Conservation (phyloP, 2,797 vertebrate genomes). For the Chelon labrosus region DNA sequence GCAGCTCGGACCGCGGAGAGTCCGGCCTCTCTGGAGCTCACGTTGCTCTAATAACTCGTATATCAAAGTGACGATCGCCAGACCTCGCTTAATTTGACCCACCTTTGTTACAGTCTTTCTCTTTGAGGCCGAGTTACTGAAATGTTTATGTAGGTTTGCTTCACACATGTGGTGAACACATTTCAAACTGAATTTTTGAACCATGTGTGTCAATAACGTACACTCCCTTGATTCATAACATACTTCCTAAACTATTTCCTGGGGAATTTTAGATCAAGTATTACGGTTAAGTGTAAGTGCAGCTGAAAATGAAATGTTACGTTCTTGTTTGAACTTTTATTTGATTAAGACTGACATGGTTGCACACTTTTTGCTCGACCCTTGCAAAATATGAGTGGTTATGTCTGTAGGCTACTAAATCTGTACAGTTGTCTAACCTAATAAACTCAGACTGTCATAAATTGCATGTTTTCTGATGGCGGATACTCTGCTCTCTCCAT, state of each 20-base stretch:
- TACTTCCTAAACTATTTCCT: background rate
- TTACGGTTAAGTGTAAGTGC: background rate
- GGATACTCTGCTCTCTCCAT: slow-evolving; percentile 16
- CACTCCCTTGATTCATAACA: background rate
- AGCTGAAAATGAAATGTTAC: background rate
- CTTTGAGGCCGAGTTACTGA: slow-evolving; percentile 11
- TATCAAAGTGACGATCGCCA: slow-evolving; percentile 43
- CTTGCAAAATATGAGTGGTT: background rate
- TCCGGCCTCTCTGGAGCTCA: slow-evolving; percentile 6
- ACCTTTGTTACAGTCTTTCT: background rate
- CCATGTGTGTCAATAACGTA: background rate
- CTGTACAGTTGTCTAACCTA: slow-evolving; percentile 3
- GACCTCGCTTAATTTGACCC: slow-evolving; percentile 4
- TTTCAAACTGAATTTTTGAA: background rate
- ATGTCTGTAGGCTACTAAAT: slow-evolving; percentile 4
- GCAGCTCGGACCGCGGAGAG: slow-evolving; percentile 6
- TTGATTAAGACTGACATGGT: background rate
- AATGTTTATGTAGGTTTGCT: slow-evolving; percentile 7
- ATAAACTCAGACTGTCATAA: slow-evolving; percentile 9
- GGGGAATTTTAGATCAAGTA: background rate
- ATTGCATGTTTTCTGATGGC: slow-evolving; percentile 15
- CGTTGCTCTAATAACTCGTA: slow-evolving; percentile 21
- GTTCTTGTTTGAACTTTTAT: background rate
- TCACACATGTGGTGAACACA: slow-evolving; percentile 18
- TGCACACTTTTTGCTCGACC: background rate